These are phyloP conservation scores for Arrhamphus sclerolepis DNA, from an alignment of 2,797 vertebrate genomes.

Conservation along the genomic window DNA sequence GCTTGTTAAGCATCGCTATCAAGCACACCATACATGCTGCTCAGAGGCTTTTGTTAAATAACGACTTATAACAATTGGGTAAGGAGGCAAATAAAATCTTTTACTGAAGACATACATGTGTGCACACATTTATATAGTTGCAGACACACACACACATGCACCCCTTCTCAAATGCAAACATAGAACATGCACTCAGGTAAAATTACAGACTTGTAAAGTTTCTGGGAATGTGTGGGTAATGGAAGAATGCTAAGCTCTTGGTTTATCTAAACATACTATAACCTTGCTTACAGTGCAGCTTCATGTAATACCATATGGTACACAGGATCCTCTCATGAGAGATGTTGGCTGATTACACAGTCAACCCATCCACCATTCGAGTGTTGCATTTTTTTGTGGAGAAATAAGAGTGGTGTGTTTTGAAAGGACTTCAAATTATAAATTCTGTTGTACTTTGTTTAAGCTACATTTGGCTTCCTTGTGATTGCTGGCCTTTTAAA, in stretches of 20 bases:
- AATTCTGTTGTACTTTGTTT: constrained; percentile 34
- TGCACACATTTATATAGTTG: constrained; percentile 36
- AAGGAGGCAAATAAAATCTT: constrained; percentile 71
- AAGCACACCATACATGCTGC: constrained; percentile 47
- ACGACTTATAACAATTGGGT: constrained; percentile 77
- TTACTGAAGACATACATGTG: constrained; percentile 58
- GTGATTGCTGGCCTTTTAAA: constrained; percentile 22
- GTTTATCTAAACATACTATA: constrained; percentile 72
- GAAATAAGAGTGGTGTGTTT: constrained; percentile 49
- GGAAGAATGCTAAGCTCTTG: constrained; percentile 71
- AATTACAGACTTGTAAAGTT: constrained; percentile 48
- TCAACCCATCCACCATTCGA: constrained; percentile 26
- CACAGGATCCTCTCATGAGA: constrained; percentile 59
- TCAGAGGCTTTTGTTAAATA: constrained; percentile 64
- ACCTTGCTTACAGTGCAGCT: constrained; percentile 65
- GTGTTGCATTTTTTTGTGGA: constrained; percentile 46
- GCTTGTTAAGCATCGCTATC: constrained; percentile 62
- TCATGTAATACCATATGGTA: constrained; percentile 53
- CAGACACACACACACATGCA: constrained; percentile 8
- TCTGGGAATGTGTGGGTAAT: constrained; percentile 60
- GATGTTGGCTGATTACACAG: constrained; percentile 45
- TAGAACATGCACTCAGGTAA: constrained; percentile 34
- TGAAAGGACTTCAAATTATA: constrained; percentile 42
- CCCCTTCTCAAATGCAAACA: background rate
- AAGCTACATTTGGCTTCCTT: constrained; percentile 32